Evolutionary conservation across 2,113 vertebrate genomes (phyloP).

Genomic region (Ranitomeya variabilis): DNA sequence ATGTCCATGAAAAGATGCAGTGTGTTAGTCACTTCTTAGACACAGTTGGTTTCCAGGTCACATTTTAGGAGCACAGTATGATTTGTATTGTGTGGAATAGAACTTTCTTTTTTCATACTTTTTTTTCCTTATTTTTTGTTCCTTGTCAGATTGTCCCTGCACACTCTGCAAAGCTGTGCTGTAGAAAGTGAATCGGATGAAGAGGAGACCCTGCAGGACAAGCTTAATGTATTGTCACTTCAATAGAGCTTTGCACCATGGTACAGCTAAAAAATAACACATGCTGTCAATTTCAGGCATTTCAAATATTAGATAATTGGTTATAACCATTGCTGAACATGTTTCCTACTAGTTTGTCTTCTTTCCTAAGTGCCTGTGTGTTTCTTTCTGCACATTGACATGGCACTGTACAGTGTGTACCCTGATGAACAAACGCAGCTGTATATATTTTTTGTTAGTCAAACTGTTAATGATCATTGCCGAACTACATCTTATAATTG

Average conservation of each 20-base stretch:
- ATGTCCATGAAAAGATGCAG: constrained; percentile 4
- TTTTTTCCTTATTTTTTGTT: constrained; percentile 43
- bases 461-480: neutral
- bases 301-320: constrained; percentile 29
- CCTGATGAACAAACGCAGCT: neutral
- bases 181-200: constrained; percentile 69
- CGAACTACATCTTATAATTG: neutral
- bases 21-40: constrained; percentile 10
- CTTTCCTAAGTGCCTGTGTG: neutral
- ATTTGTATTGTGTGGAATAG: constrained; percentile 1
- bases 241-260: constrained; percentile 60
- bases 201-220: constrained; percentile 71
- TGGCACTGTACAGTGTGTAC: neutral
- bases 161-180: constrained; percentile 59
- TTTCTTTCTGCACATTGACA: neutral
- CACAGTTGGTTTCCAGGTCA: constrained; percentile 29
- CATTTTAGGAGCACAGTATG: constrained; percentile 33
- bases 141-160: constrained; percentile 32
- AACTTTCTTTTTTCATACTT: constrained; percentile 11
- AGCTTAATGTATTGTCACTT: constrained; percentile 72
- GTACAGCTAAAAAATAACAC: constrained; percentile 24
- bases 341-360: constrained; percentile 5
- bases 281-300: constrained; percentile 11
- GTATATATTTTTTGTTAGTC: neutral
- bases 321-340: constrained; percentile 32